Base-by-base conservation (phyloP, 2,797 vertebrate species). In the Erethizon dorsatum region DNA sequence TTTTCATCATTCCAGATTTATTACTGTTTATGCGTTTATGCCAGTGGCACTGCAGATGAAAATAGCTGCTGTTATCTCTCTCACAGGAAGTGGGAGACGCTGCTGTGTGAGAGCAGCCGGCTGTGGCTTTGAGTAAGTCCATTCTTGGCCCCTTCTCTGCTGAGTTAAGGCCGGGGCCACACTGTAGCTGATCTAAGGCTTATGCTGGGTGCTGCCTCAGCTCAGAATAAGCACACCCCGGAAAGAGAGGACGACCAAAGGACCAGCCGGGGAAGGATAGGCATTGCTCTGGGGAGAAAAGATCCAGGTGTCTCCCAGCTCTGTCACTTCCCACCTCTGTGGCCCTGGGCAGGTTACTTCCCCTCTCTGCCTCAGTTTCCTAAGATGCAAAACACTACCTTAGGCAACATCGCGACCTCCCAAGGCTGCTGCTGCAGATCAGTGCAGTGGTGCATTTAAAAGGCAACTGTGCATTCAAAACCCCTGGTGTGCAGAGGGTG, bases 21-120 rank as follows among this genome's bases (percentile, higher is more conserved):
- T 96, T 93, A 69, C 90, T 95, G 86, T 69, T 95, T 41, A 41
- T 77, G 45, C 92, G 65, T 95, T 97, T 86, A 79, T 80, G 95
- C 59, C 84, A 92, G 73, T 93, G 65, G 73, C 88, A 33, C 87
- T 87, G 54, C 0, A 20, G 89, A 54, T 90, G 82, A 80, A 95
- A 87, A 94, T 61, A 93, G 84, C 75, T 17, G 33, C 80, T 45
- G 63, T 88, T 97, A 90, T 97, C 96, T 96, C 1, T 88, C 96
- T 96, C 96, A 96, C 98, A 97, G 98, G 82, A 98, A 97, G 65
- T 88, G 79, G 77, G 92, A 96, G 93, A 82, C 69, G 13, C 92
- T 5, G 41, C 6, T 0, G 93, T 54, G 57, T 94, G 56, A 90
- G 89, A 47, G 96, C 95, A 88, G 82, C 90, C 37, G 78, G 85